These are phyloP conservation scores for Eupelmus urozonus DNA, from an alignment of 2,888 invertebrate genomes.

Conservation along the genomic window DNA sequence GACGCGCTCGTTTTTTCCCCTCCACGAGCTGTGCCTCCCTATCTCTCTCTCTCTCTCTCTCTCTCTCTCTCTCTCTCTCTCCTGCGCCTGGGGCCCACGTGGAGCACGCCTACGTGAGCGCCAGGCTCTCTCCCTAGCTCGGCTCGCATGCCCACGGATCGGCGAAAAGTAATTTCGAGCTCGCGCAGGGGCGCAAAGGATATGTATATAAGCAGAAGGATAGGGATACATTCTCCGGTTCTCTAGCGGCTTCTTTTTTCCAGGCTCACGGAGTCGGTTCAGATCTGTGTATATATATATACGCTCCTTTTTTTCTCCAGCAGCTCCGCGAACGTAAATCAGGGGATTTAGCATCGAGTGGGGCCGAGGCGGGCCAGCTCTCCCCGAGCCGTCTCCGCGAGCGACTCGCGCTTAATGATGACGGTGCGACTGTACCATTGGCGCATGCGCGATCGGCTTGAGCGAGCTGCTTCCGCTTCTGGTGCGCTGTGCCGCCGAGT, in stretches of 20 bases:
- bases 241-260: no score
- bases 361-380: background rate
- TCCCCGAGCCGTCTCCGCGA: background rate
- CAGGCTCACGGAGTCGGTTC: no score
- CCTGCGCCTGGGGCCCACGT: constrained; percentile 19
- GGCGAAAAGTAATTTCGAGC: constrained; percentile 2
- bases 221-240: no score
- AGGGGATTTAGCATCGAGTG: background rate
- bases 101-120: constrained; percentile 2
- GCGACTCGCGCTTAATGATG: background rate
- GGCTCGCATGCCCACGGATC: background rate
- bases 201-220: no score
- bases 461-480: no score
- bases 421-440: no score
- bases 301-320: background rate
- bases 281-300: background rate
- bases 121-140: no score
- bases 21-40: no score
- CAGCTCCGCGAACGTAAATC: background rate
- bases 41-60: constrained; percentile 7
- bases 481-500: no score
- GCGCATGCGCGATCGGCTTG: no score
- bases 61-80: background rate
- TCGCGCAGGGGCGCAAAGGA: no score
- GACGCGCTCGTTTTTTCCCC: no score